phyloP scores from a whole-genome alignment of 2,113 vertebrate species.

The Heloderma charlesbogerti region DNA sequence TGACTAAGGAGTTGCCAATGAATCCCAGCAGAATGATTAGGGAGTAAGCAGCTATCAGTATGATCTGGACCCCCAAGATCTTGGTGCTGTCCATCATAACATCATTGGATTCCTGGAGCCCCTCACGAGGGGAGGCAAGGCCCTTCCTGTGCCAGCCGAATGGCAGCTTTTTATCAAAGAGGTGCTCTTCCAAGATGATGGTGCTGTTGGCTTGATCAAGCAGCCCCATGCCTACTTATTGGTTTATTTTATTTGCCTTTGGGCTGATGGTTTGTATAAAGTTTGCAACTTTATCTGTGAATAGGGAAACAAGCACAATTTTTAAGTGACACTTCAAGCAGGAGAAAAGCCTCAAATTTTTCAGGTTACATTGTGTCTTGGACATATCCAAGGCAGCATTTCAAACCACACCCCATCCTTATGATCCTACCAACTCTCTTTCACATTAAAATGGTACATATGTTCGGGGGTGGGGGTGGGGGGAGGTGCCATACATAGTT shows the following conservation, averaged over 20 bases:
- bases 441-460: neutral
- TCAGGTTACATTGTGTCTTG: neutral
- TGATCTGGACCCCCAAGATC: slow-evolving; percentile 85
- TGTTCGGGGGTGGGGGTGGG: neutral
- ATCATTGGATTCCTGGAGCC: slow-evolving; percentile 75
- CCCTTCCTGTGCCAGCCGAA: slow-evolving; percentile 62
- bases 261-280: slow-evolving; percentile 24
- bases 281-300: slow-evolving; percentile 33
- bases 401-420: neutral
- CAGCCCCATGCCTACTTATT: slow-evolving; percentile 76
- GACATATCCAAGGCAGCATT: neutral
- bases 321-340: slow-evolving; percentile 1
- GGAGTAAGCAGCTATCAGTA: slow-evolving; percentile 87
- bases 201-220: slow-evolving; percentile 81
- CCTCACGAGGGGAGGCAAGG: slow-evolving; percentile 71
- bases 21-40: slow-evolving; percentile 91
- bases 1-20: slow-evolving; percentile 87
- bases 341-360: neutral
- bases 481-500: neutral
- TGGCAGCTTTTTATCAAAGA: slow-evolving; percentile 53
- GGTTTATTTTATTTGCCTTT: neutral
- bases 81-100: slow-evolving; percentile 89
- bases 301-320: slow-evolving; percentile 45
- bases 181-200: slow-evolving; percentile 71
- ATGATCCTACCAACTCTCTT: neutral